Conservation (phyloP, 2,888 invertebrate species). For the Lochmaea crataegi region DNA sequence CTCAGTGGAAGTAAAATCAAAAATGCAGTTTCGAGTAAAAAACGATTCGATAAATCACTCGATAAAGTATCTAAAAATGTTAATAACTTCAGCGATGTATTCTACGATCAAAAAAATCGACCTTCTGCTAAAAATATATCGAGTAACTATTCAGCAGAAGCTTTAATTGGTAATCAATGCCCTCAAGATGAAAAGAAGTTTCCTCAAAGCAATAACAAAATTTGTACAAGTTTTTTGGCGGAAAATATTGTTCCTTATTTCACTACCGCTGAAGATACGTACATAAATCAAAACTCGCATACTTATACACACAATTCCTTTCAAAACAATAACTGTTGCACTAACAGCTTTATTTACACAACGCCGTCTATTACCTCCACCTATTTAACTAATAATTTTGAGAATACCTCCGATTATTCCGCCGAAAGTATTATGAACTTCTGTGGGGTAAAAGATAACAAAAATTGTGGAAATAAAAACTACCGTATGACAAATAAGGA, state of each 20-base stretch:
- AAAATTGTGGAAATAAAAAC: conserved; percentile 42
- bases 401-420: conserved; percentile 46
- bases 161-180: conserved; percentile 61
- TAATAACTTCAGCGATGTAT: conserved; percentile 41
- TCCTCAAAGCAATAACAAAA: conserved; percentile 50
- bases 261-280: conserved; percentile 61
- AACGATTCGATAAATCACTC: conserved; percentile 40
- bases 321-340: conserved; percentile 56
- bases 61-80: conserved; percentile 36
- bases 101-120: conserved; percentile 50
- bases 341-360: conserved; percentile 57
- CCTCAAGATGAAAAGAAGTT: conserved; percentile 49
- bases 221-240: conserved; percentile 56
- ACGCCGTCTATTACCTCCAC: conserved; percentile 55
- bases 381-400: conserved; percentile 58
- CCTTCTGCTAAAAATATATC: conserved; percentile 53
- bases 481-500: conserved; percentile 40
- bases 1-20: conserved; percentile 56
- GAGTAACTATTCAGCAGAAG: conserved; percentile 64
- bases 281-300: conserved; percentile 55
- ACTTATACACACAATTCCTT: conserved; percentile 56
- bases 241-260: conserved; percentile 63
- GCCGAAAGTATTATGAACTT: conserved; percentile 32
- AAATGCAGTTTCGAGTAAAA: conserved; percentile 33
- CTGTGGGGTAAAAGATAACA: conserved; percentile 36